Conservation (phyloP, 2,113 vertebrate genomes). For the Antigone vipio region DNA sequence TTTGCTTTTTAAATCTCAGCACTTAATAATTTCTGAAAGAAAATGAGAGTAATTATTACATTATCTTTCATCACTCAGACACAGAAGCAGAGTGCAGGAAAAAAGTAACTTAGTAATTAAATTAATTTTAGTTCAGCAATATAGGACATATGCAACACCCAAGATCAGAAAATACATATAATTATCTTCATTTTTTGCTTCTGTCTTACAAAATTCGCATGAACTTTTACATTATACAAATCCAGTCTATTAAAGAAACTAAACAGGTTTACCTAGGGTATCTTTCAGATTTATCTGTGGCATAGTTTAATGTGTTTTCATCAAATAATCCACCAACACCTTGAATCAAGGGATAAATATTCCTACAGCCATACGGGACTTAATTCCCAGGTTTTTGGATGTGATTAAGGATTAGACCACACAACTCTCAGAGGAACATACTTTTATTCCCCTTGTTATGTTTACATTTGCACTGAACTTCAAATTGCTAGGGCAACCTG, state of each 20-base stretch:
- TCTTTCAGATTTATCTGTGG: neutral
- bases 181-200: neutral
- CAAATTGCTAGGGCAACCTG: neutral
- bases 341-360: neutral
- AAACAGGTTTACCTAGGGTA: neutral
- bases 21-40: slow-evolving; percentile 32
- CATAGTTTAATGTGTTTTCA: neutral
- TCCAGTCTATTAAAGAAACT: neutral
- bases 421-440: neutral
- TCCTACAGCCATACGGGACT: neutral
- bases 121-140: neutral
- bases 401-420: neutral
- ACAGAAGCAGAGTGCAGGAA: neutral
- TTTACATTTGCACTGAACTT: neutral
- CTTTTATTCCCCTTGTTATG: neutral
- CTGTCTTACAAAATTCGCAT: neutral
- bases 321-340: neutral
- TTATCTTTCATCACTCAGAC: neutral
- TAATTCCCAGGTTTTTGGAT: neutral
- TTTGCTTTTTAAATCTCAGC: slow-evolving; percentile 19
- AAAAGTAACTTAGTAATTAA: neutral
- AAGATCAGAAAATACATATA: neutral
- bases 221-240: neutral
- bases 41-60: slow-evolving; percentile 41
- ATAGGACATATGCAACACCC: neutral